Evolutionary conservation across 2,888 invertebrate species (phyloP).

Genomic region (Oxytorus armatus): DNA sequence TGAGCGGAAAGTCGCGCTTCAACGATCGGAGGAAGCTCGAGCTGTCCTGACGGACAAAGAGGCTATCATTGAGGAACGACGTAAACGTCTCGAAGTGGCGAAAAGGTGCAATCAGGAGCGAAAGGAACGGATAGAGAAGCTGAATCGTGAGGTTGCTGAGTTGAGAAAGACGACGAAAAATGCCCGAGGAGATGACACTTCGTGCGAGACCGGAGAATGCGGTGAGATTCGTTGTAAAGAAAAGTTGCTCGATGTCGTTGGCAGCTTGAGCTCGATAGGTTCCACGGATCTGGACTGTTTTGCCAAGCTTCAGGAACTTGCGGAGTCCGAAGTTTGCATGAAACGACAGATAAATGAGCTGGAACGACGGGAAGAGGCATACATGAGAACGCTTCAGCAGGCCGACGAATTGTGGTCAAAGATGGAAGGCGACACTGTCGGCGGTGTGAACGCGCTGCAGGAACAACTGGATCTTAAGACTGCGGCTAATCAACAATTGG

Average conservation of each 20-base stretch:
- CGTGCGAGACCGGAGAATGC: constrained; percentile 71
- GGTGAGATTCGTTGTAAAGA: constrained; percentile 72
- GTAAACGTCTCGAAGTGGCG: constrained; percentile 73
- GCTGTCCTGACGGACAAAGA: constrained; percentile 72
- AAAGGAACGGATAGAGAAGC: constrained; percentile 69
- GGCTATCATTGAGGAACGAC: constrained; percentile 69
- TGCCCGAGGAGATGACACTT: constrained; percentile 60
- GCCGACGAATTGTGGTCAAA: constrained; percentile 91
- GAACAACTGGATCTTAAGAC: constrained; percentile 86
- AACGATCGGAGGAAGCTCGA: constrained; percentile 75
- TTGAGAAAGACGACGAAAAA: constrained; percentile 63
- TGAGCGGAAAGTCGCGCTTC: constrained; percentile 76
- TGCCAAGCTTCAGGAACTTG: constrained; percentile 85
- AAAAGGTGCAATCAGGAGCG: constrained; percentile 72
- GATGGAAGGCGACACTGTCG: constrained; percentile 86
- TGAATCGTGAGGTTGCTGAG: constrained; percentile 72
- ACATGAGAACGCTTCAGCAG: constrained; percentile 89
- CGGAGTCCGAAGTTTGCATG: constrained; percentile 86
- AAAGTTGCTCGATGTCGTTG: constrained; percentile 67
- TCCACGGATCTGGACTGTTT: constrained; percentile 83
- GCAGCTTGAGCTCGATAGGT: constrained; percentile 76
- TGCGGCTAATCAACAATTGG: constrained; percentile 86
- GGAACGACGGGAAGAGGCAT: constrained; percentile 88
- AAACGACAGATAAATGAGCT: constrained; percentile 88
- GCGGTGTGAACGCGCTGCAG: constrained; percentile 84